These are phyloP conservation scores for Drosophila repletoides DNA, from an alignment of 1,140 invertebrate genomes.

Conservation along the genomic window DNA sequence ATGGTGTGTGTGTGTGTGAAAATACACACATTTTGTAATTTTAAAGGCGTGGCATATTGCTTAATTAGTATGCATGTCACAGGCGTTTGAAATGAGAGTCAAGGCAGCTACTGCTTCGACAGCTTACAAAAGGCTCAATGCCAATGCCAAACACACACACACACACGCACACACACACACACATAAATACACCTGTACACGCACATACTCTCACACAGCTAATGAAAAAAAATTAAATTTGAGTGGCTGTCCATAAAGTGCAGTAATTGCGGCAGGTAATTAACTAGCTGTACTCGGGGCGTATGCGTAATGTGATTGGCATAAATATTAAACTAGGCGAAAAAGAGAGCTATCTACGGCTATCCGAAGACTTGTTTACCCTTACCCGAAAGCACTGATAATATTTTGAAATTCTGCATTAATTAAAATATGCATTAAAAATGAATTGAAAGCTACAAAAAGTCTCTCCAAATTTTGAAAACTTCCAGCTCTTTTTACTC, in stretches of 20 bases:
- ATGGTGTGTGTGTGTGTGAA: conserved; percentile 5
- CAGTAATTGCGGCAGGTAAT: conserved; percentile 8
- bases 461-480: no score
- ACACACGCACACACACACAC: neutral
- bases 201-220: neutral
- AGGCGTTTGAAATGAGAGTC: conserved; percentile 13
- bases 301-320: conserved; percentile 19
- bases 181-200: neutral
- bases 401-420: no score
- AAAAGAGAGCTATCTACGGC: no score
- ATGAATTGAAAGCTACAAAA: no score
- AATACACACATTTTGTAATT: conserved; percentile 21
- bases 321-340: neutral
- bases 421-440: no score
- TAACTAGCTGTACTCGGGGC: conserved; percentile 3
- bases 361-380: no score
- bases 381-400: no score
- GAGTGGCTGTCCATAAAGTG: neutral
- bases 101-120: conserved; percentile 19
- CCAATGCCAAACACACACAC: conserved; percentile 32
- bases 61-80: conserved; percentile 75
- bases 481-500: no score
- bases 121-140: conserved; percentile 34
- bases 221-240: neutral
- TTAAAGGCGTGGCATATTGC: conserved; percentile 26